Percentiles rank a stretch among this genome's conserved stretches.
phyloP scores from a whole-genome alignment of 2,888 invertebrate genomes.

The Philhelius pedissequus region DNA sequence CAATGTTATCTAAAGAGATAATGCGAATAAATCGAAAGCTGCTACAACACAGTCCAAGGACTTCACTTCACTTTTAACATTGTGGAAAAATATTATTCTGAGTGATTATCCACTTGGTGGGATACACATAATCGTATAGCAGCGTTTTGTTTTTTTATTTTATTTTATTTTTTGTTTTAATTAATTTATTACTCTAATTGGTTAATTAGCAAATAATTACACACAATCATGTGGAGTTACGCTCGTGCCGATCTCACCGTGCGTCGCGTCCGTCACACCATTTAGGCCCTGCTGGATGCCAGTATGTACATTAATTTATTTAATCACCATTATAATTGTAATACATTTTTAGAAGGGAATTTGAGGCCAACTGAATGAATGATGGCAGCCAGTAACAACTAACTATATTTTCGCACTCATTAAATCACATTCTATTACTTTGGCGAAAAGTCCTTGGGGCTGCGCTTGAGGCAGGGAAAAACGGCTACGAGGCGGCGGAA shows the following conservation, averaged over 20 bases:
- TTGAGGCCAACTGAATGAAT: background rate
- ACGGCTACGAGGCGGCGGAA: background rate
- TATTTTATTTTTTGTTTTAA: background rate
- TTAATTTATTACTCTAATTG: background rate
- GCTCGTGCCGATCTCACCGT: slow-evolving; percentile 12
- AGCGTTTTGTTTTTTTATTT: background rate
- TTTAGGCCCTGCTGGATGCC: slow-evolving; percentile 7
- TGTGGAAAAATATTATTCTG: background rate
- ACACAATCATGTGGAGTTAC: slow-evolving; percentile 20
- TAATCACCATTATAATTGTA: slow-evolving; percentile 34
- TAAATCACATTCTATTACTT: background rate
- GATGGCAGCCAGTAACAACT: background rate
- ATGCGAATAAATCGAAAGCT: background rate
- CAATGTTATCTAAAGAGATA: no score
- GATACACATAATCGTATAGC: background rate
- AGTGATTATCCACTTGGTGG: background rate
- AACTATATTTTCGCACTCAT: background rate
- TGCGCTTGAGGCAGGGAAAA: no score
- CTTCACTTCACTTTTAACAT: slow-evolving; percentile 14
- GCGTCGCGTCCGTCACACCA: background rate
- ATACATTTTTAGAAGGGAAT: background rate
- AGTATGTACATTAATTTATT: slow-evolving; percentile 34
- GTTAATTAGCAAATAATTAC: slow-evolving; percentile 39
- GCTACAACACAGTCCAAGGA: slow-evolving; percentile 22
- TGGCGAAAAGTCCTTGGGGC: background rate